Percentiles rank a stretch among this genome's conserved stretches.
These are phyloP conservation scores for Epinephelus lanceolatus DNA, from an alignment of 2,113 vertebrate genomes.

Conservation along the genomic window DNA sequence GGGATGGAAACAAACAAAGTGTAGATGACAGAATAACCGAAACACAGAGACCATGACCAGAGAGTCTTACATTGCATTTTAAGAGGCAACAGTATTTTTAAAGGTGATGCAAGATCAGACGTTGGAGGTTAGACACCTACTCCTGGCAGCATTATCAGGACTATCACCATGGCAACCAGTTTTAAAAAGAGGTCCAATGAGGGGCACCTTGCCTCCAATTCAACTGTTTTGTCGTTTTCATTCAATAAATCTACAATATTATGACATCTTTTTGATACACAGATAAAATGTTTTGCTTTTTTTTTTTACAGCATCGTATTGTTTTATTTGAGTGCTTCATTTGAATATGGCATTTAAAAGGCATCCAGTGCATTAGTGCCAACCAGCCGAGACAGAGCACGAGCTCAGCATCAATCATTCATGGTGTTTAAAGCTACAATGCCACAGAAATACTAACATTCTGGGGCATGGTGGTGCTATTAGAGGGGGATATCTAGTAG, in stretches of 20 bases:
- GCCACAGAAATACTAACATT: not conserved
- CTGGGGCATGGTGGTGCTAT: not conserved
- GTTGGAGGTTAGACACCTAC: conserved; percentile 45
- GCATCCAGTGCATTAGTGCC: not conserved
- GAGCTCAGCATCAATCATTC: conserved; percentile 34
- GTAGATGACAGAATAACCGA: not conserved
- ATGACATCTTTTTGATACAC: not conserved
- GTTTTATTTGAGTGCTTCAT: conserved; percentile 7
- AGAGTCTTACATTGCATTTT: not conserved
- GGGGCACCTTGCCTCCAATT: not conserved
- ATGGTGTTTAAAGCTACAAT: conserved; percentile 29
- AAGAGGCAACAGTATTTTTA: conserved; percentile 1
- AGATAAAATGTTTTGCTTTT: not conserved
- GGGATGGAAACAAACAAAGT: not conserved
- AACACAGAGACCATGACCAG: not conserved
- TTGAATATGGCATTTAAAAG: conserved; percentile 1
- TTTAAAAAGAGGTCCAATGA: conserved; percentile 33
- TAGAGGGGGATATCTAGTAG: not conserved
- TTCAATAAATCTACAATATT: conserved; percentile 3
- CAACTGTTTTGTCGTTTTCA: not conserved
- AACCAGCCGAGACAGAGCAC: not conserved
- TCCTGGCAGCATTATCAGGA: conserved; percentile 10
- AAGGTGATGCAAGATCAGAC: conserved; percentile 14
- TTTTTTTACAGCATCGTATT: not conserved
- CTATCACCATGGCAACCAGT: conserved; percentile 57